Percentiles rank a stretch among this genome's conserved stretches.
phyloP scores from a whole-genome alignment of 92 coral and sea anemone genomes.

The Micromussa lordhowensis region DNA sequence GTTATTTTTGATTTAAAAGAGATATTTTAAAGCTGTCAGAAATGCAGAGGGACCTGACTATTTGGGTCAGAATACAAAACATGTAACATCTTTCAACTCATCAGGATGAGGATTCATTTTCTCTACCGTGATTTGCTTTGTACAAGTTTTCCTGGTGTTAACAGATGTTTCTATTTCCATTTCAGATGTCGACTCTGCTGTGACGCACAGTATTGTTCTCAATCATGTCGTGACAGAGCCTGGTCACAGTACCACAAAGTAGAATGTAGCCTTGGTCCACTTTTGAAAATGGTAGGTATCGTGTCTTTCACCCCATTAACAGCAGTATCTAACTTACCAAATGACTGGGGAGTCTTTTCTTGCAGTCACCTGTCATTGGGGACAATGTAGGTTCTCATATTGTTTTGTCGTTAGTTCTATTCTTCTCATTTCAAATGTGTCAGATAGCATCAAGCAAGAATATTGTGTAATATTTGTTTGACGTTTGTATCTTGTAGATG shows the following conservation, averaged over 20 bases:
- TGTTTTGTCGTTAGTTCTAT: no score
- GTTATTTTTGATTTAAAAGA: not conserved
- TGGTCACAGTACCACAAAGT: conserved; percentile 78
- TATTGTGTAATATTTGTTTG: not conserved
- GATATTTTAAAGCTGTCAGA: not conserved
- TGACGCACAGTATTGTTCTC: conserved; percentile 85
- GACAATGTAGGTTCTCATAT: no score
- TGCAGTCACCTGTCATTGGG: no score
- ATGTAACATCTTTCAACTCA: no score
- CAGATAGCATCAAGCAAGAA: not conserved
- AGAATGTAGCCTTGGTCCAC: conserved; percentile 84
- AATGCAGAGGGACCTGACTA: not conserved
- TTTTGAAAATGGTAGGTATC: conserved; percentile 83
- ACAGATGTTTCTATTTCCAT: not conserved
- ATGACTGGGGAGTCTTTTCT: no score
- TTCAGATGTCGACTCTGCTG: conserved; percentile 73
- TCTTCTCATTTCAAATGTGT: no score
- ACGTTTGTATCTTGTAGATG: conserved; percentile 53
- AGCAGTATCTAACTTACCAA: no score
- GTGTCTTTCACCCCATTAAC: no score
- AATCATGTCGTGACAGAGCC: conserved; percentile 78
- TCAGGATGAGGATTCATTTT: not conserved
- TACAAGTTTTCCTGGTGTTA: not conserved
- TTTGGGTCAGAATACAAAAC: not conserved
- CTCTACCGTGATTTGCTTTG: not conserved